phyloP scores from a whole-genome alignment of 35 echinoderm and acorn worm genomes.

The Eucidaris tribuloides region DNA sequence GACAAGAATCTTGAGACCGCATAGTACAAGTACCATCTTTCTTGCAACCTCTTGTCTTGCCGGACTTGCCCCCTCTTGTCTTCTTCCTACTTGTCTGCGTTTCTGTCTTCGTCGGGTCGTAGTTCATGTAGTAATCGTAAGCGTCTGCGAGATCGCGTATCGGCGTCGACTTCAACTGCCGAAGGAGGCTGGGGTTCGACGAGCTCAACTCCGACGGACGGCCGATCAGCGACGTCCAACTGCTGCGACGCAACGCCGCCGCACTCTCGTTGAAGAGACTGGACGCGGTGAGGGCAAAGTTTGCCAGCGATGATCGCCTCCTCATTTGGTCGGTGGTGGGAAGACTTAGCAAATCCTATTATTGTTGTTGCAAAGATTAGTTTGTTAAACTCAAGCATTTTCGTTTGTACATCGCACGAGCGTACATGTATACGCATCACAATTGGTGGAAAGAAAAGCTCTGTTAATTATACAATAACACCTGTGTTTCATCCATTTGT shows the following conservation, averaged over 20 bases:
- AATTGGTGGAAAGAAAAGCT: too few relatives aligned
- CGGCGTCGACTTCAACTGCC: background rate
- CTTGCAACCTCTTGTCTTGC: too few relatives aligned
- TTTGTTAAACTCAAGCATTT: too few relatives aligned
- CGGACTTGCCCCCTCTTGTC: background rate
- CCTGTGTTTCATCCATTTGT: too few relatives aligned
- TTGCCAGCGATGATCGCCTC: background rate
- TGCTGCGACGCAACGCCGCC: background rate
- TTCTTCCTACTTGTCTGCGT: background rate
- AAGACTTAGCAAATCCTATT: too few relatives aligned
- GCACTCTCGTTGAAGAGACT: background rate
- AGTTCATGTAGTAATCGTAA: constrained; percentile 14
- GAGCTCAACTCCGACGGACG: background rate
- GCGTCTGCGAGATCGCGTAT: background rate
- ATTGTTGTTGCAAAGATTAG: too few relatives aligned
- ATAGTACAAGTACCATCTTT: too few relatives aligned
- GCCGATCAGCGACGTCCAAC: background rate
- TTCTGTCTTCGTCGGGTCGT: background rate
- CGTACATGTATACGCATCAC: too few relatives aligned
- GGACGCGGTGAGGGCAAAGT: too few relatives aligned
- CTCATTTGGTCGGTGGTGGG: constrained; percentile 3
- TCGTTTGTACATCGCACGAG: too few relatives aligned
- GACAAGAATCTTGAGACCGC: too few relatives aligned
- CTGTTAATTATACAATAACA: too few relatives aligned
- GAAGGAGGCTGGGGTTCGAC: background rate